Conservation (phyloP, 2,113 vertebrate species). For the Pyrgilauda ruficollis region DNA sequence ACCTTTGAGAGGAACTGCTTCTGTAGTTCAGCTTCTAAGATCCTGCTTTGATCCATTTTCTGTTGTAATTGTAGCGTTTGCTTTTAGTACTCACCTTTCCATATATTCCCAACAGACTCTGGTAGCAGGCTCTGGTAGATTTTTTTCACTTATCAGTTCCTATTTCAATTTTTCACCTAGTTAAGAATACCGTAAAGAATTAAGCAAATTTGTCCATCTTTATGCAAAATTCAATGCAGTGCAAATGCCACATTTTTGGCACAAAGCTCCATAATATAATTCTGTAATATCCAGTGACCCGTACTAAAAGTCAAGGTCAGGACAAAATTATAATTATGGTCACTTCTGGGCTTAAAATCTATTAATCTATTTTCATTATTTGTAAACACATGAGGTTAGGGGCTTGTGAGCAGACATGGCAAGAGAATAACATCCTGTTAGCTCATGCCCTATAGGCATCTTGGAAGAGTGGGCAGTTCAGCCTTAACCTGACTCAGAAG, state of each 20-base stretch:
- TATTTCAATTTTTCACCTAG: background rate
- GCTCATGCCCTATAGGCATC: background rate
- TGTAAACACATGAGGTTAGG: background rate
- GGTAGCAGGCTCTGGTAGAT: background rate
- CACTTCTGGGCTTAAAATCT: background rate
- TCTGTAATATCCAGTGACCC: background rate
- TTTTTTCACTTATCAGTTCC: background rate
- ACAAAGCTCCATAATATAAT: background rate
- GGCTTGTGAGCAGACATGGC: background rate
- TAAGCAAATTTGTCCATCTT: background rate
- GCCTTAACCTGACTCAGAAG: background rate
- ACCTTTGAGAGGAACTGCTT: background rate
- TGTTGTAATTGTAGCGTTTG: background rate
- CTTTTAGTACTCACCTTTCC: background rate
- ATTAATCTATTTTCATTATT: background rate
- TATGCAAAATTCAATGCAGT: background rate
- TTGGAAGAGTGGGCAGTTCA: background rate
- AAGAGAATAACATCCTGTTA: background rate
- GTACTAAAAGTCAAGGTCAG: background rate
- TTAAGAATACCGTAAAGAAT: background rate
- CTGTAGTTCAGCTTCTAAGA: background rate
- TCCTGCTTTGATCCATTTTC: background rate
- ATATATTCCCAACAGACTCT: background rate
- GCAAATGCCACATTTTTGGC: background rate
- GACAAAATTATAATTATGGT: background rate